Conservation (phyloP, 2,797 vertebrate genomes). For the Sciurus carolinensis region DNA sequence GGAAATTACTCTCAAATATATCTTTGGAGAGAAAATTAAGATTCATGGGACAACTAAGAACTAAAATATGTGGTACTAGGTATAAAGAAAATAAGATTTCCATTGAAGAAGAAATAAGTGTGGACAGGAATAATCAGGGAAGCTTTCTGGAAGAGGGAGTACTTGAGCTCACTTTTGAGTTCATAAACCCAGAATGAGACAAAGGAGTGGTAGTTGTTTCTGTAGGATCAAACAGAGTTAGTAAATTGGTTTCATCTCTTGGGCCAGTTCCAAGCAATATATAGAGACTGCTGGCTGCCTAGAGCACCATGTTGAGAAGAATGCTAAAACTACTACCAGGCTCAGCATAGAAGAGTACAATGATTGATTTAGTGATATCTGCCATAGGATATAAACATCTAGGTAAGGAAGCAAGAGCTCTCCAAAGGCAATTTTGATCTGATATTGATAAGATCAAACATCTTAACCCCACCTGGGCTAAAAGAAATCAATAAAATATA, state of each 20-base stretch:
- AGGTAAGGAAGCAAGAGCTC: constrained; percentile 26
- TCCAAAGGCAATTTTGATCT: constrained; percentile 63
- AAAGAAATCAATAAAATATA: constrained; percentile 55
- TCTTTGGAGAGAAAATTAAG: constrained; percentile 54
- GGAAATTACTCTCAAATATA: constrained; percentile 17
- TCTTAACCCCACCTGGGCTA: neutral
- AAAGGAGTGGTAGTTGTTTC: constrained; percentile 33
- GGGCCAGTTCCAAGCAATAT: constrained; percentile 48
- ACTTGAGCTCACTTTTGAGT: constrained; percentile 25
- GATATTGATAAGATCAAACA: constrained; percentile 65
- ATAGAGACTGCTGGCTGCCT: constrained; percentile 12
- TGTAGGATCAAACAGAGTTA: constrained; percentile 55
- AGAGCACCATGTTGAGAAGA: constrained; percentile 37
- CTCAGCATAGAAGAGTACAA: constrained; percentile 26
- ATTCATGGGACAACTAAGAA: constrained; percentile 21
- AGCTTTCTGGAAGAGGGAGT: constrained; percentile 16
- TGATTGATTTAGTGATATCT: constrained; percentile 56
- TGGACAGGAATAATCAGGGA: neutral
- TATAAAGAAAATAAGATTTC: constrained; percentile 24
- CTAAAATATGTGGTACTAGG: constrained; percentile 25
- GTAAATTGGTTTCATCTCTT: constrained; percentile 64
- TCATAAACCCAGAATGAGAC: constrained; percentile 40
- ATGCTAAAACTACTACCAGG: constrained; percentile 45
- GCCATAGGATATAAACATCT: constrained; percentile 23
- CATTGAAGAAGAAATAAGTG: constrained; percentile 11